These are phyloP conservation scores for Diceros bicornis DNA, from an alignment of 2,797 vertebrate species.

Conservation along the genomic window DNA sequence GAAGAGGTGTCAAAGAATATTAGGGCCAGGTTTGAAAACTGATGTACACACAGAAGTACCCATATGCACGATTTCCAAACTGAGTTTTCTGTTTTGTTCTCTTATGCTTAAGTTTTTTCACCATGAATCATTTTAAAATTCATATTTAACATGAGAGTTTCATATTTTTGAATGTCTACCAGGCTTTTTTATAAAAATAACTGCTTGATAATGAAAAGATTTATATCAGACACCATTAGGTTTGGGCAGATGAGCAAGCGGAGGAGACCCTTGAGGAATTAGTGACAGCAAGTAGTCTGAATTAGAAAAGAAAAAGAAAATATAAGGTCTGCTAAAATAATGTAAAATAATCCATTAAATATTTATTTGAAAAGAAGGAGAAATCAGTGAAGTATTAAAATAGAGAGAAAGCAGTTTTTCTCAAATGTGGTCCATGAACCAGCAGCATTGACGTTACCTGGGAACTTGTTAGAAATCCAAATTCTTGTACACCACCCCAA, in stretches of 20 bases:
- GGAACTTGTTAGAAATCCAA: background rate
- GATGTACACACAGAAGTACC: background rate
- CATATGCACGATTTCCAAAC: background rate
- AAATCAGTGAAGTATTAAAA: background rate
- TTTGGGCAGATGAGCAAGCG: background rate
- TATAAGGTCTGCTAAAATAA: background rate
- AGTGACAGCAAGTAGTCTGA: background rate
- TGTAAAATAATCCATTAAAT: background rate
- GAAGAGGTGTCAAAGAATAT: background rate
- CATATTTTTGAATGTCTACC: background rate
- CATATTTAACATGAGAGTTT: background rate
- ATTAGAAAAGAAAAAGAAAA: background rate
- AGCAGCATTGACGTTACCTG: background rate
- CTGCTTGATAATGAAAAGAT: background rate
- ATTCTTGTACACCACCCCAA: fast-evolving
- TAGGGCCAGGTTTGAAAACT: background rate
- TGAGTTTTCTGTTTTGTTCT: background rate
- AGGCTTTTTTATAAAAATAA: background rate
- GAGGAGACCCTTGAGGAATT: background rate
- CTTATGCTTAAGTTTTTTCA: background rate
- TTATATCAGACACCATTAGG: background rate
- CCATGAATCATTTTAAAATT: background rate
- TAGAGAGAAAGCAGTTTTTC: background rate
- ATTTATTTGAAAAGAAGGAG: background rate
- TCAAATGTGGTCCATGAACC: background rate